These are phyloP conservation scores for Macrotrachela quadricornifera DNA, from an alignment of 1,140 invertebrate genomes.

Conservation along the genomic window DNA sequence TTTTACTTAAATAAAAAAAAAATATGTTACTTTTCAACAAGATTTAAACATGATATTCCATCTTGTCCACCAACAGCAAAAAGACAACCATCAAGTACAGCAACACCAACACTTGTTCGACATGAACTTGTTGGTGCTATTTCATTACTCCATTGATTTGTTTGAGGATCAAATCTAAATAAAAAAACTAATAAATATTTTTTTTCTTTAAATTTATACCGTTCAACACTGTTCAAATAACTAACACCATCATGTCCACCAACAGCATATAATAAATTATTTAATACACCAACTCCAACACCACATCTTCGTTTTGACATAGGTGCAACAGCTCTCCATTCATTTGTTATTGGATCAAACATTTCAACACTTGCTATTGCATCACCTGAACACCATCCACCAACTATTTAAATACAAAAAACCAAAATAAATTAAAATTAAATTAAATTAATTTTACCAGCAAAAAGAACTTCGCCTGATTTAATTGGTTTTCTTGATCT, in stretches of 20 bases:
- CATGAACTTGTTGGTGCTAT: conserved; percentile 91
- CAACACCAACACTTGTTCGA: conserved; percentile 85
- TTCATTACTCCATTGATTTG: conserved; percentile 90
- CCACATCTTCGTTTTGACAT: conserved; percentile 91
- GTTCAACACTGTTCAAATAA: conserved; percentile 85
- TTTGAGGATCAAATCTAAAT: conserved; percentile 53
- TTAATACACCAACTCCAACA: conserved; percentile 91
- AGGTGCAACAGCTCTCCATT: conserved; percentile 96
- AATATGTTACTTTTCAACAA: conserved; percentile 31
- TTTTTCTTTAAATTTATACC: conserved; percentile 38
- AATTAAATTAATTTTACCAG: conserved; percentile 23
- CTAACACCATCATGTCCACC: conserved; percentile 92
- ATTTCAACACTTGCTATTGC: conserved; percentile 89
- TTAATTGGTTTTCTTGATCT: conserved; percentile 67
- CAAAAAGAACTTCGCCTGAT: conserved; percentile 81
- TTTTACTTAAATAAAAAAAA: no score
- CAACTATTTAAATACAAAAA: conserved; percentile 17
- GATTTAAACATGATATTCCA: conserved; percentile 63
- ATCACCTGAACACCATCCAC: conserved; percentile 91
- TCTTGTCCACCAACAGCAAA: conserved; percentile 93
- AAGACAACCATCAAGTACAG: conserved; percentile 76
- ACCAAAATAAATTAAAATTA: no score
- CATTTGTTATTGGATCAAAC: conserved; percentile 80
- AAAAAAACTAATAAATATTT: no score
- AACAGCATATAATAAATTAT: conserved; percentile 80